Evolutionary conservation across 2,113 vertebrate species (phyloP), one percentile per base, ranked within the genome.

Genomic region (Corythaeola cristata): DNA sequence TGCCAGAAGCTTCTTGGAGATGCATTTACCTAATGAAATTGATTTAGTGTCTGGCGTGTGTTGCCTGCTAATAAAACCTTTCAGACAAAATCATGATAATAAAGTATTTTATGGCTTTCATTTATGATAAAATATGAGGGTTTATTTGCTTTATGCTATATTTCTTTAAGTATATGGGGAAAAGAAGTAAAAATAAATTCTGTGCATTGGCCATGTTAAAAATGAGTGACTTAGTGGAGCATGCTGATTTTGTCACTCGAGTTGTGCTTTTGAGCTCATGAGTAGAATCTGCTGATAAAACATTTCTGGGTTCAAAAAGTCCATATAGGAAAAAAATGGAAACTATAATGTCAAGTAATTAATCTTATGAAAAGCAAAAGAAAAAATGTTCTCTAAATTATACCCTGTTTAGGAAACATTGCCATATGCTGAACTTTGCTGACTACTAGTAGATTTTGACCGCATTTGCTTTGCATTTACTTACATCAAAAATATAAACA

Each of bases 11-110:
- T 95, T 93, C 93, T 94, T 92, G 88, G 63, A 68, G 86, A 75
- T 89, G 82, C 95, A 91, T 91, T 97, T 96, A 90, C 82, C 68
- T 97, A 95, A 97, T 97, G 96, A 95, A 95, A 96, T 64, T 87
- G 47, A 88, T 95, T 93, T 90, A 84, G 37, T 41, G 28, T 47
- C 91, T 81, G 72, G 47, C 28, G 60, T 68, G 26, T 83, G 66
- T 50, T 90, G 77, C 72, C 47, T 52, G 30, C 82, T 95, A 83
- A 80, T 90, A 92, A 89, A 95, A 80, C 30, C 28, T 72, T 79
- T 73, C 74, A 49, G 77, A 56, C 12, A 67, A 96, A 89, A 84
- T 81, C 4, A 62, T 69, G 66, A 60, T 81, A 80, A 82, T 73
- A 77, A 88, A 33, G 35, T 71, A 68, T 69, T 88, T 87, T 82